A percentile compares a stretch with the other conserved stretches of the same genome.
These are phyloP conservation scores for Noctuana brunneofusca DNA, from an alignment of 2,888 invertebrate genomes.

Conservation along the genomic window DNA sequence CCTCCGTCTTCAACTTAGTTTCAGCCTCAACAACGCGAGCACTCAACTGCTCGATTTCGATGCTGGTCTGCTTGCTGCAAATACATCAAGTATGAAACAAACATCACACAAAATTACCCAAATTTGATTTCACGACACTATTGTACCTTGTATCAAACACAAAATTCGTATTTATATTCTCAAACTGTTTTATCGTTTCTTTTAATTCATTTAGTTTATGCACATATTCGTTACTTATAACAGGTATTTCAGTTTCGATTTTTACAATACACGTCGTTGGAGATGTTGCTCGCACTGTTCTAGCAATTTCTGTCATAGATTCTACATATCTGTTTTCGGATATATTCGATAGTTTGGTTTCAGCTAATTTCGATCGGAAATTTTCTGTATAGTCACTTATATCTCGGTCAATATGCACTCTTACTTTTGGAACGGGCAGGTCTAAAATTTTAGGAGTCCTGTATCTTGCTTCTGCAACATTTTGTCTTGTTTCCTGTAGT, in stretches of 20 bases:
- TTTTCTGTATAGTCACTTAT: conserved; percentile 25
- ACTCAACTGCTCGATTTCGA: conserved; percentile 97
- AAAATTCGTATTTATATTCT: conserved; percentile 83
- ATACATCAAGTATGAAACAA: conserved; percentile 42
- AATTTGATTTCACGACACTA: neutral
- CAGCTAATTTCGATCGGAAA: conserved; percentile 44
- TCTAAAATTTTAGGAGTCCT: conserved; percentile 47
- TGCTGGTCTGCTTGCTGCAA: conserved; percentile 96
- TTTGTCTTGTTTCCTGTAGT: conserved; percentile 82
- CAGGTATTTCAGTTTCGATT: conserved; percentile 63
- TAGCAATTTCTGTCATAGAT: conserved; percentile 45
- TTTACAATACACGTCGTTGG: conserved; percentile 65
- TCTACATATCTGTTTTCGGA: conserved; percentile 42
- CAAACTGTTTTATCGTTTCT: conserved; percentile 84
- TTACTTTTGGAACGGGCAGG: conserved; percentile 43
- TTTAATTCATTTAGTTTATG: conserved; percentile 84
- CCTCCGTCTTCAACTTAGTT: conserved; percentile 97
- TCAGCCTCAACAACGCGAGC: conserved; percentile 98
- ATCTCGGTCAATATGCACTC: conserved; percentile 25
- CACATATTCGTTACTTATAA: conserved; percentile 81
- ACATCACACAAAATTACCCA: neutral
- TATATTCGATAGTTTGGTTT: conserved; percentile 47
- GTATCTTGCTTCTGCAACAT: conserved; percentile 72
- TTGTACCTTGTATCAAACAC: conserved; percentile 86
- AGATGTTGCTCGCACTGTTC: conserved; percentile 57